phyloP scores from a whole-genome alignment of 2,888 invertebrate species.

The Himalopsyche anomala region DNA sequence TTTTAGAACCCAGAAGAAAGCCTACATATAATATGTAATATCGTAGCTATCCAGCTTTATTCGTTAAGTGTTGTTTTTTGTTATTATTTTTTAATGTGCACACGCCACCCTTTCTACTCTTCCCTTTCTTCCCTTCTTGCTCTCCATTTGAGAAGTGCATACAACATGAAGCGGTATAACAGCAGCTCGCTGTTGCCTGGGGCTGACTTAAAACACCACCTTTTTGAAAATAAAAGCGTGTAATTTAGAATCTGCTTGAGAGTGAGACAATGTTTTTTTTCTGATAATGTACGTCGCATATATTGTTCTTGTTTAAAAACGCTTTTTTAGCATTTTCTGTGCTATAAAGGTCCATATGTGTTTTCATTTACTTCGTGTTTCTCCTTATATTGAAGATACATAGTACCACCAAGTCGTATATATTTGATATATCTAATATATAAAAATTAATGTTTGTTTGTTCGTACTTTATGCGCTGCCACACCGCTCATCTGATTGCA shows the following conservation, averaged over 20 bases:
- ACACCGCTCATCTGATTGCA: too few species aligned
- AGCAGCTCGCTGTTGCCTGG: slow-evolving; percentile 2
- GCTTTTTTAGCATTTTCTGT: too few species aligned
- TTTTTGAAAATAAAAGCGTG: slow-evolving; percentile 28
- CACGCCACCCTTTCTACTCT: not conserved
- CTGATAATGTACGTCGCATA: not conserved
- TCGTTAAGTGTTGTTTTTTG: slow-evolving; percentile 5
- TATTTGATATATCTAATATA: too few species aligned
- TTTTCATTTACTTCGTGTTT: too few species aligned
- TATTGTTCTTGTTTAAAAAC: too few species aligned
- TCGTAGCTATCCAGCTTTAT: not conserved
- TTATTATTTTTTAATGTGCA: slow-evolving; percentile 36
- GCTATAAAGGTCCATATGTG: too few species aligned
- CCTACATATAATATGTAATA: too few species aligned
- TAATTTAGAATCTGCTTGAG: slow-evolving; percentile 11
- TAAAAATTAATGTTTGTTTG: too few species aligned
- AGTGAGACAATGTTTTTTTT: slow-evolving; percentile 13
- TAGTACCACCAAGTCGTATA: too few species aligned
- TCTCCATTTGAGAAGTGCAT: slow-evolving; percentile 10
- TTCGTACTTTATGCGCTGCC: too few species aligned
- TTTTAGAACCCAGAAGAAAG: too few species aligned
- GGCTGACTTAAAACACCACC: slow-evolving; percentile 13
- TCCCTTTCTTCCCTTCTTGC: not conserved
- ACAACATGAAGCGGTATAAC: slow-evolving; percentile 1
- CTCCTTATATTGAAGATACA: too few species aligned